Conservation (phyloP, 2,113 vertebrate genomes). For the Saguinus imperator region DNA sequence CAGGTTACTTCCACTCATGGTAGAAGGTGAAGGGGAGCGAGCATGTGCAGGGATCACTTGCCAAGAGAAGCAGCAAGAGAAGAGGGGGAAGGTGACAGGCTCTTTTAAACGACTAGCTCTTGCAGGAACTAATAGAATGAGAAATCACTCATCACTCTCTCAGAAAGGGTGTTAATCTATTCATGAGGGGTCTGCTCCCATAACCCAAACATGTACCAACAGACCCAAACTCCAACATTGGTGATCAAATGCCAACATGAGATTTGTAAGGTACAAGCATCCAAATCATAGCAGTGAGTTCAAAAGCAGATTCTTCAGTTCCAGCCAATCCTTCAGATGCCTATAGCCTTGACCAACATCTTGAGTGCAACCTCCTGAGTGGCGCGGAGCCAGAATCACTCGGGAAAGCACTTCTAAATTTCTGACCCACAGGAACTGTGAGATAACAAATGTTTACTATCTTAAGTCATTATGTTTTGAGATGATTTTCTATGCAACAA, state of each 20-base stretch:
- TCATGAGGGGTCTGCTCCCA: neutral
- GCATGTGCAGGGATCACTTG: neutral
- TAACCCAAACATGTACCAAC: neutral
- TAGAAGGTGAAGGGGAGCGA: neutral
- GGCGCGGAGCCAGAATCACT: neutral
- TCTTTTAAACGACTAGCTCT: neutral
- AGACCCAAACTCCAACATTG: neutral
- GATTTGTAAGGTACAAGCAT: neutral
- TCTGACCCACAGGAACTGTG: neutral
- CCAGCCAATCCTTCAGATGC: neutral
- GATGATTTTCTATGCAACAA: neutral
- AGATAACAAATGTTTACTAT: neutral
- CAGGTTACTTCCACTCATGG: neutral
- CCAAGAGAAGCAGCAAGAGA: neutral
- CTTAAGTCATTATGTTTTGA: neutral
- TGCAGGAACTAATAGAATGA: neutral
- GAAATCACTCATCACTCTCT: neutral
- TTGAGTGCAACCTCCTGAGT: neutral
- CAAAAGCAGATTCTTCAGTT: neutral
- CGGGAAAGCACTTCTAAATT: neutral
- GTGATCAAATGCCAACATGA: neutral
- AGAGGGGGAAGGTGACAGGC: neutral
- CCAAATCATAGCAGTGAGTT: neutral
- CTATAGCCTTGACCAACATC: neutral
- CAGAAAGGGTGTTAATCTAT: neutral